Percentiles rank a stretch among this genome's conserved stretches.
Evolutionary conservation across 1,140 invertebrate species (phyloP).

Genomic region (Rhagoletis zephyria): DNA sequence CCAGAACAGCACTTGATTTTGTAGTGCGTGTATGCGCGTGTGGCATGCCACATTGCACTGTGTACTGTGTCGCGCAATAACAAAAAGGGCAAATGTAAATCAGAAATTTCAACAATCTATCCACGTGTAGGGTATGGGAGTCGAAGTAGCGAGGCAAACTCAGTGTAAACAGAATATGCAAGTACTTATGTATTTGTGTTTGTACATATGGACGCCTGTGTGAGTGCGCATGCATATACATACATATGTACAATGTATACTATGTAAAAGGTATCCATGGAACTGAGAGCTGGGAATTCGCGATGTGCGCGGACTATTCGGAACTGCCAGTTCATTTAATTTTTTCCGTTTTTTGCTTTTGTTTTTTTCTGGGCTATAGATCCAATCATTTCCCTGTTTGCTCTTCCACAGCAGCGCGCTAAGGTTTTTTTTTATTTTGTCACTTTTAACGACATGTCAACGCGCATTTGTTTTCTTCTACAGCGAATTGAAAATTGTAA

Average conservation of each 20-base stretch:
- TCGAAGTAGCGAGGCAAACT: background rate
- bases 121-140: background rate
- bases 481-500: constrained; percentile 49
- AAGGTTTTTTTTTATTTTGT: constrained; percentile 34
- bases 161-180: constrained; percentile 14
- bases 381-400: constrained; percentile 36
- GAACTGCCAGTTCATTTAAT: constrained; percentile 9
- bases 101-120: constrained; percentile 46
- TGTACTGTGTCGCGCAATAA: constrained; percentile 43
- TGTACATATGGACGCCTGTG: background rate
- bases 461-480: constrained; percentile 47
- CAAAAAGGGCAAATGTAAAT: constrained; percentile 45
- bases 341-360: background rate
- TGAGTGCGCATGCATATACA: background rate
- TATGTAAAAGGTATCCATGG: background rate
- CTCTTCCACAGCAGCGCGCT: background rate
- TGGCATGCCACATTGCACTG: constrained; percentile 44
- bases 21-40: constrained; percentile 7
- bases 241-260: background rate
- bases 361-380: constrained; percentile 13
- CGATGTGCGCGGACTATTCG: background rate
- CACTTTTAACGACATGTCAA: constrained; percentile 50
- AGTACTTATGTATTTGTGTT: background rate
- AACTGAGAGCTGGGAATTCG: background rate
- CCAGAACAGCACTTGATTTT: constrained; percentile 5